Conservation (phyloP, 2,888 invertebrate species). For the Meiosimyza decipiens region DNA sequence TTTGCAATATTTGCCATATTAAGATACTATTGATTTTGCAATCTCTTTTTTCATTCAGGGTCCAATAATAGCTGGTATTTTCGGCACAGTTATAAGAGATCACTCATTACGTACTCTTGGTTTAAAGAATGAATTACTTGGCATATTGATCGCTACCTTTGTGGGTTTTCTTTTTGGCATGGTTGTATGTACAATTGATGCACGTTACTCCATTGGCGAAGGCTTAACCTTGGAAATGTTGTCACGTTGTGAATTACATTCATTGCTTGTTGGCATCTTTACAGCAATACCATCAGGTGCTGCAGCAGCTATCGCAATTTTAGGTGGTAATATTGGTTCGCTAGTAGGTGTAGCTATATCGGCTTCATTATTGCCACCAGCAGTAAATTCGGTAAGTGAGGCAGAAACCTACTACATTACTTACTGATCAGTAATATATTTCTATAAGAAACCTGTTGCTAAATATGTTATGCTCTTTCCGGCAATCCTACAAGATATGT, state of each 20-base stretch:
- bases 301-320: slow-evolving; percentile 79
- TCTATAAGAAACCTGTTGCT: too few species aligned
- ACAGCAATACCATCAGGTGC: slow-evolving; percentile 84
- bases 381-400: slow-evolving; percentile 76
- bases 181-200: slow-evolving; percentile 70
- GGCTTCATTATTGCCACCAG: slow-evolving; percentile 82
- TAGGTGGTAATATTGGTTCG: slow-evolving; percentile 83
- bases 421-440: too few species aligned
- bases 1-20: background rate
- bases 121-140: slow-evolving; percentile 75
- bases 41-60: slow-evolving; percentile 60
- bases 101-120: slow-evolving; percentile 73
- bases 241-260: slow-evolving; percentile 73
- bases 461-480: too few species aligned
- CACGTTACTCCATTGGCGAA: slow-evolving; percentile 70
- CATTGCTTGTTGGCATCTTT: slow-evolving; percentile 76
- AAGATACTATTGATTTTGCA: slow-evolving; percentile 62
- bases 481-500: too few species aligned
- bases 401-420: too few species aligned
- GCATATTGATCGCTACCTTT: slow-evolving; percentile 74
- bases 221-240: slow-evolving; percentile 78
- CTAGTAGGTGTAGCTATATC: slow-evolving; percentile 86
- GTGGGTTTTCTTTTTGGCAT: slow-evolving; percentile 78
- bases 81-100: slow-evolving; percentile 79
- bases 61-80: slow-evolving; percentile 81